A percentile compares a stretch with the other conserved stretches of the same genome.
These are phyloP conservation scores for Portunus trituberculatus DNA, from an alignment of 1,140 invertebrate species.

Conservation along the genomic window DNA sequence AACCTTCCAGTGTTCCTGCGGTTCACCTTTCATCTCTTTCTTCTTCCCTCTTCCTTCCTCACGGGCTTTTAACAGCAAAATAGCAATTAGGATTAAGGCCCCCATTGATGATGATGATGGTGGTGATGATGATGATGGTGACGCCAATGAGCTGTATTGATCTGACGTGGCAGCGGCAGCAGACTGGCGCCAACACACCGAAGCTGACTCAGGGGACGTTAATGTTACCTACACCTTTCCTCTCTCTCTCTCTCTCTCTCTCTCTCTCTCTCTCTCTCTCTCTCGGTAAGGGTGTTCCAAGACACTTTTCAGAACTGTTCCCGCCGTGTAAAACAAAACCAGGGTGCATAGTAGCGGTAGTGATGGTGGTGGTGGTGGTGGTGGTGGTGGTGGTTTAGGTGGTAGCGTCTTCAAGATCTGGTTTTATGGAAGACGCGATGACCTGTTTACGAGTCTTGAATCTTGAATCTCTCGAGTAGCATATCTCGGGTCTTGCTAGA, in stretches of 20 bases:
- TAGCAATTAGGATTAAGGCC: background rate
- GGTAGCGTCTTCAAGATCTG: no score
- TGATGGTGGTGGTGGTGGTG: no score
- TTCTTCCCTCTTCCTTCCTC: background rate
- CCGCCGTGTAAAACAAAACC: no score
- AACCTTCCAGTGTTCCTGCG: no score
- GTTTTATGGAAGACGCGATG: no score
- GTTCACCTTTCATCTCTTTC: background rate
- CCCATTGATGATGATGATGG: background rate
- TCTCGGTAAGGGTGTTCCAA: no score
- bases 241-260: background rate
- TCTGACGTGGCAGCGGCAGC: background rate
- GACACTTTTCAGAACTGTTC: no score
- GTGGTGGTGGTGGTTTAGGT: no score
- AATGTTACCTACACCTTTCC: background rate
- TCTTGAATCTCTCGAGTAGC: no score
- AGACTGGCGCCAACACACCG: background rate
- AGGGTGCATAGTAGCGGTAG: no score
- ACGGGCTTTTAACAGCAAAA: background rate
- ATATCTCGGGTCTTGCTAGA: background rate
- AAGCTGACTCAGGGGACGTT: background rate
- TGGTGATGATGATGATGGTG: background rate
- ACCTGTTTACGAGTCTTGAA: no score
- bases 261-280: background rate
- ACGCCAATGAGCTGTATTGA: background rate